A percentile compares a stretch with the other conserved stretches of the same genome.
Evolutionary conservation across 1,140 invertebrate genomes (phyloP).

Genomic region (Drosophila ohnishii): DNA sequence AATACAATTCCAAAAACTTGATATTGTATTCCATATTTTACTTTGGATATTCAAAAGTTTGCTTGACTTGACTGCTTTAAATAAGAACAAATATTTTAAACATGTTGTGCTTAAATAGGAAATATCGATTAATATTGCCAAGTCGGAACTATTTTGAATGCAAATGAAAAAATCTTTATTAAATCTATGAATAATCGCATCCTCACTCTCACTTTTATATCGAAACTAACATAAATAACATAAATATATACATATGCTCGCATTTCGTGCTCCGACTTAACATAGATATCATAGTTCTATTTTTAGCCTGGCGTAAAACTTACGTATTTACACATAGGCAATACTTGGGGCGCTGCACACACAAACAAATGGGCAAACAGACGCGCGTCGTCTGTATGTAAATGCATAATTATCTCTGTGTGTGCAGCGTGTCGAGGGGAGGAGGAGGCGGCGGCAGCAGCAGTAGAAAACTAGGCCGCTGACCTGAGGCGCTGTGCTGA

Average conservation of each 20-base stretch:
- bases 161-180: too few relatives aligned
- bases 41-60: too few relatives aligned
- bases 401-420: constrained; percentile 55
- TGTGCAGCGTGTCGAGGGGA: constrained; percentile 9
- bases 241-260: background rate
- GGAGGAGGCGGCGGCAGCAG: constrained; percentile 8
- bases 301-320: constrained; percentile 70
- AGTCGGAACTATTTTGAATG: too few relatives aligned
- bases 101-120: too few relatives aligned
- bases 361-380: constrained; percentile 24
- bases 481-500: constrained; percentile 78
- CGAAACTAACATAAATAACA: too few relatives aligned
- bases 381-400: constrained; percentile 31
- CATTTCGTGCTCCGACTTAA: constrained; percentile 36
- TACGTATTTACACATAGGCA: constrained; percentile 50
- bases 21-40: background rate
- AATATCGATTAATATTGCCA: too few relatives aligned
- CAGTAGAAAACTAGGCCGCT: constrained; percentile 77
- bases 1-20: background rate
- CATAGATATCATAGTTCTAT: constrained; percentile 71
- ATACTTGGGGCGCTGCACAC: constrained; percentile 16
- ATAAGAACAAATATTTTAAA: too few relatives aligned
- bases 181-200: too few relatives aligned
- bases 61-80: too few relatives aligned
- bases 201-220: too few relatives aligned